Conservation (phyloP, 2,888 invertebrate genomes). For the Enoplolaimus lenunculus region DNA sequence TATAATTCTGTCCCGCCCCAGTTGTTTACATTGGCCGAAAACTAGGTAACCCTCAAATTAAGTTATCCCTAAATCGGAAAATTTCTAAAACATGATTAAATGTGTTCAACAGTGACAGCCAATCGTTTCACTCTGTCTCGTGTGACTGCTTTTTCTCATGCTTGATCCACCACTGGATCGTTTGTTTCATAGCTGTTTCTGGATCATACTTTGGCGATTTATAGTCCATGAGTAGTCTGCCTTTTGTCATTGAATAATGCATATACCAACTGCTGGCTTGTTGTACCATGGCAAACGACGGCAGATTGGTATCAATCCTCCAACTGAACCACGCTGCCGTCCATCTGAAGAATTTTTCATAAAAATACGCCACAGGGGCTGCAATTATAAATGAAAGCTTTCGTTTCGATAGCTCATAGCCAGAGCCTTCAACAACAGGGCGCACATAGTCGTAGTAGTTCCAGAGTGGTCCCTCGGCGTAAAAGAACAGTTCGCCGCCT, state of each 20-base stretch:
- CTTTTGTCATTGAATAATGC: not conserved
- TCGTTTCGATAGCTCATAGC: not conserved
- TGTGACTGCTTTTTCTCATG: not conserved
- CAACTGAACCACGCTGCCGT: not conserved
- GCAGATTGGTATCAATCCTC: not conserved
- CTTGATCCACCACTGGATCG: not conserved
- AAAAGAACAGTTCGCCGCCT: not conserved
- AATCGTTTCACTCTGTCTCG: not conserved
- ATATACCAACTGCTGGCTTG: not conserved
- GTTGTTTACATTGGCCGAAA: no score
- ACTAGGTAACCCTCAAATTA: no score
- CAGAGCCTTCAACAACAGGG: not conserved
- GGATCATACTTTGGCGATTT: not conserved
- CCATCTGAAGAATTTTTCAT: not conserved
- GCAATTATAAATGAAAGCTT: not conserved
- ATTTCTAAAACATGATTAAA: no score
- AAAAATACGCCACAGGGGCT: not conserved
- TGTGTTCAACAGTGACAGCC: not conserved
- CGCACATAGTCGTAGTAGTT: not conserved
- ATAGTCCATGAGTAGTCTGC: not conserved
- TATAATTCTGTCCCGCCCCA: not conserved
- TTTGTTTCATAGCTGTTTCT: not conserved
- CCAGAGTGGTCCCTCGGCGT: not conserved
- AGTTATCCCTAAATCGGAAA: no score
- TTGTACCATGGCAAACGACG: not conserved